Evolutionary conservation across 1,140 invertebrate genomes (phyloP).

Genomic region (Pseudomyrmex flavicornis): DNA sequence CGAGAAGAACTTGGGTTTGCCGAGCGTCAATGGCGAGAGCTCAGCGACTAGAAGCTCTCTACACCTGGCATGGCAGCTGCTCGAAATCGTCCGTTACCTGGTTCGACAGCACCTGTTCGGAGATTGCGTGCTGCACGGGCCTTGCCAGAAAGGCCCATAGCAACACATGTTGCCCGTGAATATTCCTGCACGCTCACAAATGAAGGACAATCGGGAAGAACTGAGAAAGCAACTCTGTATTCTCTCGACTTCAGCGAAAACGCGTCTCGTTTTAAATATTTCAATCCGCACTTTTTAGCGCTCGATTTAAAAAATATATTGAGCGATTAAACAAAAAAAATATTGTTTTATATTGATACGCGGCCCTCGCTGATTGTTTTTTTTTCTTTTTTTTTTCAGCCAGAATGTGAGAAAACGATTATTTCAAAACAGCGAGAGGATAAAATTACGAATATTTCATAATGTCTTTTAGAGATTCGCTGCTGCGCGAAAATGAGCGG

Average conservation of each 20-base stretch:
- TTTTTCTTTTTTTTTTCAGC: no score
- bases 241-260: neutral
- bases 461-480: neutral
- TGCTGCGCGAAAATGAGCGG: neutral
- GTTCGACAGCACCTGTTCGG: constrained; percentile 81
- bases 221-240: neutral
- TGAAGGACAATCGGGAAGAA: constrained; percentile 34
- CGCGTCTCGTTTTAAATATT: neutral
- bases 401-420: no score
- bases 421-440: no score
- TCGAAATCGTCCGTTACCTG: constrained; percentile 81
- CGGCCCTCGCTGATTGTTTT: no score
- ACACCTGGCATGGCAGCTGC: constrained; percentile 84
- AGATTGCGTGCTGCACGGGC: constrained; percentile 78
- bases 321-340: no score
- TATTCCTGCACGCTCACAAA: constrained; percentile 22
- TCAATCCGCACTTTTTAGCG: no score
- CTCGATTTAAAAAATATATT: no score
- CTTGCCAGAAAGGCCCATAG: constrained; percentile 69
- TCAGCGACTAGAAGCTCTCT: constrained; percentile 44
- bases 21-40: constrained; percentile 55
- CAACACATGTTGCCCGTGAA: constrained; percentile 68
- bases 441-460: no score
- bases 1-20: constrained; percentile 63
- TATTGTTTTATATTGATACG: no score